A percentile compares a stretch with the other conserved stretches of the same genome.
Evolutionary conservation across 2,113 vertebrate genomes (phyloP).

Genomic region (Menidia beryllina): DNA sequence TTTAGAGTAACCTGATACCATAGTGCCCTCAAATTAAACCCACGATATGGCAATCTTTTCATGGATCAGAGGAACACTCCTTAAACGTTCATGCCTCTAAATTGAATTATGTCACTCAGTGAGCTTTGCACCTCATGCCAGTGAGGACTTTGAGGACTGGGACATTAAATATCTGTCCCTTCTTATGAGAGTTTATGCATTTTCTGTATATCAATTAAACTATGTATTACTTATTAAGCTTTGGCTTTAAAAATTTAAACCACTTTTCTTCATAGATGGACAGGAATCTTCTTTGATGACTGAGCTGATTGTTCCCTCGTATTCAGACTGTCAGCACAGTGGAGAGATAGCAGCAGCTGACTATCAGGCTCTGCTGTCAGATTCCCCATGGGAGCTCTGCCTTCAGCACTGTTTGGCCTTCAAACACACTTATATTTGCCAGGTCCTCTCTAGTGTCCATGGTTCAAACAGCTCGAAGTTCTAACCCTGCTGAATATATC

Average conservation of each 20-base stretch:
- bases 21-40: slow-evolving; percentile 48
- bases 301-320: slow-evolving; percentile 66
- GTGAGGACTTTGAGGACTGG: slow-evolving; percentile 64
- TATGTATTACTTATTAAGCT: slow-evolving; percentile 15
- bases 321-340: slow-evolving; percentile 54
- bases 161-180: slow-evolving; percentile 56
- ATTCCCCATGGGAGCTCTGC: slow-evolving; percentile 81
- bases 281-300: slow-evolving; percentile 58
- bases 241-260: background rate
- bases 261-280: slow-evolving; percentile 21
- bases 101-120: slow-evolving; percentile 48
- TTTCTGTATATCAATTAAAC: background rate
- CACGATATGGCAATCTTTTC: slow-evolving; percentile 46
- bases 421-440: slow-evolving; percentile 78
- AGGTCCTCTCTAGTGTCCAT: slow-evolving; percentile 49
- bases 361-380: slow-evolving; percentile 73
- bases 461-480: slow-evolving; percentile 62
- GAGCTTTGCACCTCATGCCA: slow-evolving; percentile 61
- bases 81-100: slow-evolving; percentile 47
- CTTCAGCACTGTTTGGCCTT: slow-evolving; percentile 77
- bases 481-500: slow-evolving; percentile 71
- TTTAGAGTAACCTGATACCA: slow-evolving; percentile 27
- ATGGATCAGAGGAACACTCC: slow-evolving; percentile 58
- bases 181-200: background rate
- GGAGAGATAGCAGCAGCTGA: slow-evolving; percentile 56